Conservation (phyloP, 53 echinoderm and acorn worm species). For the Holothuria leucospilota region DNA sequence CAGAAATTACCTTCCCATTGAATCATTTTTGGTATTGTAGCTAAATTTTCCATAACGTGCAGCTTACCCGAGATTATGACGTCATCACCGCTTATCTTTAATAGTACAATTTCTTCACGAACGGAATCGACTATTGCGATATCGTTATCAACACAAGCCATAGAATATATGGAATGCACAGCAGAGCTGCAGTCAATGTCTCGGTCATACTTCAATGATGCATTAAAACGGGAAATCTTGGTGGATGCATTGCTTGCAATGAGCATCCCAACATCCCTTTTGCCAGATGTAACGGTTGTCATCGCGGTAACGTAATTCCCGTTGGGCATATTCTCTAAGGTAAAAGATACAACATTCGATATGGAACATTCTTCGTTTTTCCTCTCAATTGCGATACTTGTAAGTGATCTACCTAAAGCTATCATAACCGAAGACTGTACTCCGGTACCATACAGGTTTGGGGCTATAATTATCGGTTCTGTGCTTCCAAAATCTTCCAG, state of each 20-base stretch:
- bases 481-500: neutral
- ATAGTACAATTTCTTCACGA: conserved; percentile 2
- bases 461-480: neutral
- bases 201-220: neutral
- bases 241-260: conserved; percentile 22
- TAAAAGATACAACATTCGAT: neutral
- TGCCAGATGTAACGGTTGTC: conserved; percentile 6
- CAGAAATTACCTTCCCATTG: conserved; percentile 43
- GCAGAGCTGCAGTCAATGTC: neutral
- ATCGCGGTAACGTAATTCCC: neutral
- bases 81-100: neutral
- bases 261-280: conserved; percentile 17
- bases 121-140: conserved; percentile 11
- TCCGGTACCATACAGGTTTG: neutral
- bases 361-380: neutral
- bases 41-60: neutral
- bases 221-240: neutral
- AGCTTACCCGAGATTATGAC: conserved; percentile 3
- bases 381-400: neutral
- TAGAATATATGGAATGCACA: conserved; percentile 15
- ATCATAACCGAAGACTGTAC: conserved; percentile 11
- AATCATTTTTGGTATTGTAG: neutral
- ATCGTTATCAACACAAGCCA: conserved; percentile 32
- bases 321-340: neutral
- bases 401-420: neutral